phyloP scores from a whole-genome alignment of 2,797 vertebrate species.

The Spinus olivaceus region DNA sequence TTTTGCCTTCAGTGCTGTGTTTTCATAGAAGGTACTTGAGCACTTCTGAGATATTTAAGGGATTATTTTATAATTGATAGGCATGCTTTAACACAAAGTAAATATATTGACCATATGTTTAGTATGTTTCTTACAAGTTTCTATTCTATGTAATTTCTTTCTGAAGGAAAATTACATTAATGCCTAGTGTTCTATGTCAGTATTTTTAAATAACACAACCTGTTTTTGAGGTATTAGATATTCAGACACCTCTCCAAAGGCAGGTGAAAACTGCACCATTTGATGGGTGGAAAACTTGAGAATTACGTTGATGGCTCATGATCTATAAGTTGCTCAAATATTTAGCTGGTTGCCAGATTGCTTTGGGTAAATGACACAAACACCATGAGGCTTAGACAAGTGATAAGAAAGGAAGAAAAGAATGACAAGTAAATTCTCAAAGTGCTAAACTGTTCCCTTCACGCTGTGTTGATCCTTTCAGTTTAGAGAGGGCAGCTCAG shows the following conservation, averaged over 20 bases:
- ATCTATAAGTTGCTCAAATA: not conserved
- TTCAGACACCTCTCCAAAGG: not conserved
- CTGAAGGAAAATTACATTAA: not conserved
- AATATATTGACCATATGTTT: not conserved
- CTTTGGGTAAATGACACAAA: not conserved
- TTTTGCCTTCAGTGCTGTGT: not conserved
- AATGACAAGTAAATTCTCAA: not conserved
- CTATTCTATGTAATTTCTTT: not conserved
- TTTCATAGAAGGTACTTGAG: not conserved
- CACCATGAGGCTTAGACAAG: not conserved
- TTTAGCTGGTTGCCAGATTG: not conserved
- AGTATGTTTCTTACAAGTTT: not conserved
- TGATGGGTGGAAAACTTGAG: not conserved
- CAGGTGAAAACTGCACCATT: not conserved
- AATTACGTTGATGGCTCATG: not conserved
- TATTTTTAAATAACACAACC: not conserved
- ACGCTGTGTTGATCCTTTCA: not conserved
- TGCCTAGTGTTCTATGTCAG: not conserved
- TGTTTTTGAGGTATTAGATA: not conserved
- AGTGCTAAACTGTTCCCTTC: not conserved
- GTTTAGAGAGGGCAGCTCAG: not conserved
- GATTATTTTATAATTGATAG: not conserved
- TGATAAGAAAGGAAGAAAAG: not conserved
- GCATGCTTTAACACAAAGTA: not conserved
- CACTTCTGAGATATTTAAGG: not conserved